A percentile compares a stretch with the other conserved stretches of the same genome.
phyloP scores from a whole-genome alignment of 2,797 vertebrate genomes.

The Hippopotamyrus pictus region DNA sequence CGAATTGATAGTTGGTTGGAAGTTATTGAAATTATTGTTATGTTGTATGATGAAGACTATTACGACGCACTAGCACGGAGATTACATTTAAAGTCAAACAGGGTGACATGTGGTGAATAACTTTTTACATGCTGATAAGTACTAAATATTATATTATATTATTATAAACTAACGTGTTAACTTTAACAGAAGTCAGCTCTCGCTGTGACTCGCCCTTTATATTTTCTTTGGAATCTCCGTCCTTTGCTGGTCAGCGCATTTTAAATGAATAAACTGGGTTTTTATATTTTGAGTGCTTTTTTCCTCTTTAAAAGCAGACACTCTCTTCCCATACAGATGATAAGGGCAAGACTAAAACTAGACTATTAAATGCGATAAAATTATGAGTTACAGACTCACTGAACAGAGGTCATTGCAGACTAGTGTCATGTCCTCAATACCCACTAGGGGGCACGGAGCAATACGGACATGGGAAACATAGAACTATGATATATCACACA shows the following conservation, averaged over 20 bases:
- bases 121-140: neutral
- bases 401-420: neutral
- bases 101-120: neutral
- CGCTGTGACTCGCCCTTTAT: neutral
- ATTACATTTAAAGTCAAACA: neutral
- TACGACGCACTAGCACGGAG: neutral
- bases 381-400: neutral
- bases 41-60: neutral
- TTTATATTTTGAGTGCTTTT: neutral
- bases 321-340: neutral
- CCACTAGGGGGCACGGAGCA: neutral
- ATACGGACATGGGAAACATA: neutral
- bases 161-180: neutral
- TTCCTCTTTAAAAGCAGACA: neutral
- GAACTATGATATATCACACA: neutral
- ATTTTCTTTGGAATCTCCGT: neutral
- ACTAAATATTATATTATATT: neutral
- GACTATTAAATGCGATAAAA: neutral
- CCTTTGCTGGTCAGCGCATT: neutral
- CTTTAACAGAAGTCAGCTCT: neutral
- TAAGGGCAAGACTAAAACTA: neutral
- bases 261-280: conserved; percentile 7
- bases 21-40: neutral
- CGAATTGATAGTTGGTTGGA: neutral
- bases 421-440: neutral